Percentiles rank a stretch among this genome's conserved stretches.
These are phyloP conservation scores for Gasteruption jaculator DNA, from an alignment of 2,888 invertebrate genomes.

Conservation along the genomic window DNA sequence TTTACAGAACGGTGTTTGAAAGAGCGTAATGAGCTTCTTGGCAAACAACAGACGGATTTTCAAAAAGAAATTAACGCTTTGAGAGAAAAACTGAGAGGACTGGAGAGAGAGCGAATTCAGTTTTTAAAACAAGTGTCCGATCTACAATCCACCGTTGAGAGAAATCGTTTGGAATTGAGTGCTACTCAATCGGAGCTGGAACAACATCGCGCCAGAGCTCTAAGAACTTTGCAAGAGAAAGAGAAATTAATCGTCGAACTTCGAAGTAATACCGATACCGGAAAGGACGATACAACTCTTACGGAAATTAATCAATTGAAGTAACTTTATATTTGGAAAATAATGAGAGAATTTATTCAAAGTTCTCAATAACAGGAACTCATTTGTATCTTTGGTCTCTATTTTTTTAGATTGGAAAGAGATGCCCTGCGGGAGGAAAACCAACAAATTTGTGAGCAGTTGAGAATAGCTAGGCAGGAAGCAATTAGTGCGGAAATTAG, in stretches of 20 bases:
- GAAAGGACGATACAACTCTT: slow-evolving; percentile 42
- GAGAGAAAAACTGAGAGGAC: slow-evolving; percentile 52
- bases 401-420: slow-evolving; percentile 52
- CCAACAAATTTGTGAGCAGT: slow-evolving; percentile 52
- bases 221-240: slow-evolving; percentile 71
- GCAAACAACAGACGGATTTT: slow-evolving; percentile 50
- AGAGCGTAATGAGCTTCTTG: slow-evolving; percentile 49
- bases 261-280: slow-evolving; percentile 40
- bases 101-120: slow-evolving; percentile 52
- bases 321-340: slow-evolving; percentile 40
- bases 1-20: slow-evolving; percentile 39
- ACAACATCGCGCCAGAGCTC: slow-evolving; percentile 75
- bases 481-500: slow-evolving; percentile 43
- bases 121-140: slow-evolving; percentile 49
- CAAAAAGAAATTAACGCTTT: slow-evolving; percentile 47
- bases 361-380: slow-evolving; percentile 20
- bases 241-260: slow-evolving; percentile 68
- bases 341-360: slow-evolving; percentile 36
- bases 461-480: slow-evolving; percentile 52
- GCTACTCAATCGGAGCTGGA: slow-evolving; percentile 59
- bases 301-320: slow-evolving; percentile 63
- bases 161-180: slow-evolving; percentile 38
- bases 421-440: slow-evolving; percentile 60
- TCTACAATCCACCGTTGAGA: slow-evolving; percentile 42
- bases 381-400: slow-evolving; percentile 1